phyloP scores from a whole-genome alignment of 2,888 invertebrate species.

The Dasypogon diadema region DNA sequence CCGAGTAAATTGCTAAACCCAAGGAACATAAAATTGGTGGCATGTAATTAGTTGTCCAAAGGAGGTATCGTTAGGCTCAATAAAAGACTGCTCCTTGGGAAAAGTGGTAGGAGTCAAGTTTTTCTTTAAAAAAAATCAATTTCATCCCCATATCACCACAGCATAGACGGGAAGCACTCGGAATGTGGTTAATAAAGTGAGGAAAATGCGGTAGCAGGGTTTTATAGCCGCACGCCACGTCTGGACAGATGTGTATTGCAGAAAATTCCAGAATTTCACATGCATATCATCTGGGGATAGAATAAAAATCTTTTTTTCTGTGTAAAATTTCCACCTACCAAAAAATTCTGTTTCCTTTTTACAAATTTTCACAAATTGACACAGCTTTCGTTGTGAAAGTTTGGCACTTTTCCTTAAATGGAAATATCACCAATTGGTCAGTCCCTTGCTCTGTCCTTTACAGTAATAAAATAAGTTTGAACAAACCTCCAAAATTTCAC shows the following conservation, averaged over 20 bases:
- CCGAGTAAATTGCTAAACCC: not conserved
- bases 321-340: no score
- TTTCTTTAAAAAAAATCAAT: no score
- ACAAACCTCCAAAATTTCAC: not conserved
- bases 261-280: not conserved
- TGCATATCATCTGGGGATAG: not conserved
- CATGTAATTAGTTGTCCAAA: constrained; percentile 7
- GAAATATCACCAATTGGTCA: constrained; percentile 13
- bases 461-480: not conserved
- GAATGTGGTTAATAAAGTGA: not conserved
- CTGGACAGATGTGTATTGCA: not conserved
- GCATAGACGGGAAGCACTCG: not conserved
- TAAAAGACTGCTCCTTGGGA: not conserved
- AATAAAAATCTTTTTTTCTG: not conserved
- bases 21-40: constrained; percentile 15
- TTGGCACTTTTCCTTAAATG: not conserved
- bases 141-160: no score
- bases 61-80: no score
- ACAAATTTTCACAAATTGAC: not conserved
- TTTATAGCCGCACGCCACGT: not conserved
- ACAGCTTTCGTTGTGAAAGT: not conserved
- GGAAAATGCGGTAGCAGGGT: not conserved
- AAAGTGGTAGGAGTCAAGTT: no score
- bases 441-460: constrained; percentile 23
- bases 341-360: not conserved